Conservation (phyloP, 1,140 invertebrate species). For the Drosophila grimshawi region DNA sequence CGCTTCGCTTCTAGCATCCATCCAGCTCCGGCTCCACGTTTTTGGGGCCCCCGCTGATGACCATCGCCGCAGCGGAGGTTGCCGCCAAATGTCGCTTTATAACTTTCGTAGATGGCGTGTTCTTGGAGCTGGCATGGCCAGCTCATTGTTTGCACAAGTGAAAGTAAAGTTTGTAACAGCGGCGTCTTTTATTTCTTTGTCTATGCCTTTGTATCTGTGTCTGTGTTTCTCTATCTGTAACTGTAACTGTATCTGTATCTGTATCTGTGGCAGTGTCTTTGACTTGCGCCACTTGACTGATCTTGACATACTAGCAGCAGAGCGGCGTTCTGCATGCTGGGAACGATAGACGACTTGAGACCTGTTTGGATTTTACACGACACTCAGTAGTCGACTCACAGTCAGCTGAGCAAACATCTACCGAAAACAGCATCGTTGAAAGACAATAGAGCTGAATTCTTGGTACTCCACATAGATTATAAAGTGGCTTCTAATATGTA, state of each 20-base stretch:
- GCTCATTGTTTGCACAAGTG: constrained; percentile 73
- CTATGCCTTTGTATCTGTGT: constrained; percentile 22
- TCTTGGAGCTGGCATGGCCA: constrained; percentile 38
- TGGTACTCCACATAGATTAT: constrained; percentile 13
- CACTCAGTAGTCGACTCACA: background rate
- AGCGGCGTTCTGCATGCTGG: background rate
- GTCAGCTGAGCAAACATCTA: constrained; percentile 31
- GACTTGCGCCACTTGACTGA: constrained; percentile 43
- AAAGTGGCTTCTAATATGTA: background rate
- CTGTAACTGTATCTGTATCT: constrained; percentile 36
- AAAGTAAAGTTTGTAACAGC: constrained; percentile 72
- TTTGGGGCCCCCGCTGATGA: constrained; percentile 28
- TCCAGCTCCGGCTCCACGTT: constrained; percentile 17
- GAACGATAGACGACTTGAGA: background rate
- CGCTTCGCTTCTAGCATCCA: background rate
- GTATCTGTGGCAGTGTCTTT: constrained; percentile 3
- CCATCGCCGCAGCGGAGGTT: constrained; percentile 31
- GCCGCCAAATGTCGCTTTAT: constrained; percentile 29
- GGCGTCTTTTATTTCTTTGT: constrained; percentile 5
- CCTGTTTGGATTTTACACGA: constrained; percentile 18
- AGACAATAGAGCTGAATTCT: constrained; percentile 23
- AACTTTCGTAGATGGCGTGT: constrained; percentile 20
- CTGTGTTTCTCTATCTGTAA: background rate
- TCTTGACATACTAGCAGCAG: constrained; percentile 68
- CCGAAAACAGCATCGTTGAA: constrained; percentile 13